Conservation (phyloP, 2,888 invertebrate genomes). For the Bursaphelenchus okinawaensis region DNA sequence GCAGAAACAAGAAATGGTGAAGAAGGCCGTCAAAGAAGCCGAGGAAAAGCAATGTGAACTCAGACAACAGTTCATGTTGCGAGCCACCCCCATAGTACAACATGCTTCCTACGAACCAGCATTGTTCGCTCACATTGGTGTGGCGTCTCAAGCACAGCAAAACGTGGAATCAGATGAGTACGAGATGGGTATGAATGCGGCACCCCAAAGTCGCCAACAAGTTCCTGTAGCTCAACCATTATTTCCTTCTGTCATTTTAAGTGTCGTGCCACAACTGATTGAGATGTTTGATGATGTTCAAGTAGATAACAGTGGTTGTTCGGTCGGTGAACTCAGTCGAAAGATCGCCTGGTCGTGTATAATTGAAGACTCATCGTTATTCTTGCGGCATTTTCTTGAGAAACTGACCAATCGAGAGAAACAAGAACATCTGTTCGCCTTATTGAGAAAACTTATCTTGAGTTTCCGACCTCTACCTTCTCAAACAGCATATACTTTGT, state of each 20-base stretch:
- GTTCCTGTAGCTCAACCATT: constrained; percentile 85
- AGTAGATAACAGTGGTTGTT: constrained; percentile 77
- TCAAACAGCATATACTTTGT: constrained; percentile 93
- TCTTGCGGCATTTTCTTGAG: constrained; percentile 83
- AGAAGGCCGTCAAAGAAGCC: constrained; percentile 85
- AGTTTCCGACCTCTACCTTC: constrained; percentile 61
- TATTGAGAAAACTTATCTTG: constrained; percentile 84
- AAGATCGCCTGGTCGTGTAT: constrained; percentile 96
- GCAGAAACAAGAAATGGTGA: constrained; percentile 95
- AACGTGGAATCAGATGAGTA: constrained; percentile 14
- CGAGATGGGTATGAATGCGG: constrained; percentile 9
- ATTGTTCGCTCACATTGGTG: constrained; percentile 67
- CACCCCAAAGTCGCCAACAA: constrained; percentile 61
- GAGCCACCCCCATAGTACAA: constrained; percentile 76
- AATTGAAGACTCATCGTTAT: constrained; percentile 92
- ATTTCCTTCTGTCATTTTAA: constrained; percentile 92
- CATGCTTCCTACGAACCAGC: constrained; percentile 95
- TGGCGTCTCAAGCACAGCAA: constrained; percentile 21
- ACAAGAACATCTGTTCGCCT: constrained; percentile 78
- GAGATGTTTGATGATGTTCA: constrained; percentile 90
- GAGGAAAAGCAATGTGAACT: constrained; percentile 71
- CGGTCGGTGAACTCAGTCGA: constrained; percentile 94
- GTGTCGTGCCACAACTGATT: constrained; percentile 89
- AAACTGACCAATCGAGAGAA: constrained; percentile 69
- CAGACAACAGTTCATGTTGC: constrained; percentile 28